A percentile compares a stretch with the other conserved stretches of the same genome.
Evolutionary conservation across 2,797 vertebrate species (phyloP).

Genomic region (Oreonectes daqikongensis): DNA sequence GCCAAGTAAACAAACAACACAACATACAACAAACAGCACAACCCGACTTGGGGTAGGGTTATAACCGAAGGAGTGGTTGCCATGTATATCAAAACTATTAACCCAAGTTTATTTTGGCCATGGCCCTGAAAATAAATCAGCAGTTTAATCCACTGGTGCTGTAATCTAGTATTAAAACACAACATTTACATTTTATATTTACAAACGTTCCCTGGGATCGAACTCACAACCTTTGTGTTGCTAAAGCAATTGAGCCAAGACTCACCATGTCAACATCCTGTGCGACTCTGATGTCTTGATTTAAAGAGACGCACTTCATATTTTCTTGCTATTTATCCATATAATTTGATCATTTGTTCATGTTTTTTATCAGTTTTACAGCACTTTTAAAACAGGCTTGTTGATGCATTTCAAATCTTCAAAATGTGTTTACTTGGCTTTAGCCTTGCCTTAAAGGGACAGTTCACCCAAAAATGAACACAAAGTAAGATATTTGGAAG

Average conservation of each 20-base stretch:
- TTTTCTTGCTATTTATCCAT: not conserved
- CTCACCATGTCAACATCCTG: not conserved
- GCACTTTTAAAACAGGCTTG: not conserved
- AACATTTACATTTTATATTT: not conserved
- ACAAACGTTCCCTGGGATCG: too few relatives aligned
- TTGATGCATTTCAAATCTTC: slow-evolving; percentile 10
- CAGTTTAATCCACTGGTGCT: not conserved
- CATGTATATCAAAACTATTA: slow-evolving; percentile 5
- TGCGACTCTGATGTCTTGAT: slow-evolving; percentile 4
- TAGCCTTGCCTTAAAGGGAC: not conserved
- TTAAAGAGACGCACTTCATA: slow-evolving; percentile 16
- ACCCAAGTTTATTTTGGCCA: slow-evolving; percentile 4
- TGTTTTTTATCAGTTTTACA: slow-evolving; percentile 2
- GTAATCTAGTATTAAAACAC: not conserved
- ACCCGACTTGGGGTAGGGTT: slow-evolving; percentile 27
- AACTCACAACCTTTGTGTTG: too few relatives aligned
- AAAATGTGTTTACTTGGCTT: not conserved
- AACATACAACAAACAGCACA: slow-evolving; percentile 17
- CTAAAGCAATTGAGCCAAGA: not conserved
- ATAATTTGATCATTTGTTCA: slow-evolving; percentile 4
- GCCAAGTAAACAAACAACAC: slow-evolving; percentile 76
- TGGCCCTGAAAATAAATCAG: not conserved
- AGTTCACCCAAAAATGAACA: too few relatives aligned
- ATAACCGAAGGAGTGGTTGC: not conserved
- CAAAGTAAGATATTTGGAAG: too few relatives aligned